Evolutionary conservation across 2,888 invertebrate genomes (phyloP), one percentile per base, ranked within the genome.

Genomic region (Papilio protenor): DNA sequence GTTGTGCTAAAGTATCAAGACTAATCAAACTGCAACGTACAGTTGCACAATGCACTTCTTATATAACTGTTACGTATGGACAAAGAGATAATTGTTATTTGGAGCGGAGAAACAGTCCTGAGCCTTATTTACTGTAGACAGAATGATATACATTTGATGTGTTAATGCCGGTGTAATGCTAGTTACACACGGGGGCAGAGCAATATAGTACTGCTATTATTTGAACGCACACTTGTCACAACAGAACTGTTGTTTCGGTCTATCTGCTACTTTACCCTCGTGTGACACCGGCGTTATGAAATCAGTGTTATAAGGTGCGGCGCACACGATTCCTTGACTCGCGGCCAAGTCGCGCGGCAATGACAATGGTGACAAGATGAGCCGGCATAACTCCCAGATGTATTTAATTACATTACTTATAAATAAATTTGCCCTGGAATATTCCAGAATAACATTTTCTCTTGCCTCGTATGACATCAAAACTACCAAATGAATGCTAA

Each of bases 271-370:
- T 61, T 27, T 23, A 16, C 5, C 27, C 16, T 21, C 8, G n/a
- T 47, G 69, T n/a, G 21, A 6, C n/a, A 47, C 40, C 18, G 11
- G n/a, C 69, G 21, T 73, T 59, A 77, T 59, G 55, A 40, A 74
- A 33, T 49, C 55, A 27, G 23, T 55, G 27, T 47, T n/a, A 64
- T 78, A 75, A 75, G 64, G 47, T 72, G 52, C n/a, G 75, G 23
- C 45, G 27, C 72, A 66, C 78, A 66, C 55, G 45, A 47, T 45
- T 64, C 78, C 78, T 78, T 78, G 78, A 75, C 55, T 21, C 55
- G 27, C 23, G 45, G 78, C 78, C 78, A 75, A 78, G 57, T 78
- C 21, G 23, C 16, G 23, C 72, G 72, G 21, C 75, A 78, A 71
- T 75, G 74, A 71, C 66, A 75, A 61, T 71, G 64, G 40, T 18